phyloP scores from a whole-genome alignment of 2,113 vertebrate species.

The Ellobius talpinus region DNA sequence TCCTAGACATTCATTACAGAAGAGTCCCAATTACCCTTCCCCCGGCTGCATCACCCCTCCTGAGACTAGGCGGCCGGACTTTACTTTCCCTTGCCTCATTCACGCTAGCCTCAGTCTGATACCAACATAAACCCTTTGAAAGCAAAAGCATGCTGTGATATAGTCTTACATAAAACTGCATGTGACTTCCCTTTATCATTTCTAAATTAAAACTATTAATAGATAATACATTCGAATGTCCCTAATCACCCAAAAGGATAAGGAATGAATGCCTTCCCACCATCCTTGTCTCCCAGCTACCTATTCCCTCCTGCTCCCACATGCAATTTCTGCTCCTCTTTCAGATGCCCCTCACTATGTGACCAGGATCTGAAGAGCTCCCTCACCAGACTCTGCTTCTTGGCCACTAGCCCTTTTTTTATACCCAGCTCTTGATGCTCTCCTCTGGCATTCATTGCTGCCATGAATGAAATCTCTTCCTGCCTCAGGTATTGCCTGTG shows the following conservation, averaged over 20 bases:
- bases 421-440: background rate
- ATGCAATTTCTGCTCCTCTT: background rate
- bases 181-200: background rate
- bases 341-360: background rate
- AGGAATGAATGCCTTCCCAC: background rate
- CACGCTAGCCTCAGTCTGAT: background rate
- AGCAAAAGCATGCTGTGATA: background rate
- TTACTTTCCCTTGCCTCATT: background rate
- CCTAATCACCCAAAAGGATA: background rate
- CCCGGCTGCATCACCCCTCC: background rate
- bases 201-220: background rate
- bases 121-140: constrained; percentile 3
- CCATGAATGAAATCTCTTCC: constrained; percentile 26
- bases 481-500: background rate
- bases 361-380: background rate
- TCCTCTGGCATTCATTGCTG: background rate
- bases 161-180: constrained; percentile 20
- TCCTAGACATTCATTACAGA: background rate
- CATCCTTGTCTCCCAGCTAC: background rate
- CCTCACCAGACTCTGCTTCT: background rate
- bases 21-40: background rate
- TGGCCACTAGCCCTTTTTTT: background rate
- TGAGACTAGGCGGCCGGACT: background rate
- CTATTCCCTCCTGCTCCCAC: rapidly evolving
- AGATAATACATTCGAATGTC: background rate